phyloP scores from a whole-genome alignment of 2,797 vertebrate genomes.

The Xyrichtys novacula region DNA sequence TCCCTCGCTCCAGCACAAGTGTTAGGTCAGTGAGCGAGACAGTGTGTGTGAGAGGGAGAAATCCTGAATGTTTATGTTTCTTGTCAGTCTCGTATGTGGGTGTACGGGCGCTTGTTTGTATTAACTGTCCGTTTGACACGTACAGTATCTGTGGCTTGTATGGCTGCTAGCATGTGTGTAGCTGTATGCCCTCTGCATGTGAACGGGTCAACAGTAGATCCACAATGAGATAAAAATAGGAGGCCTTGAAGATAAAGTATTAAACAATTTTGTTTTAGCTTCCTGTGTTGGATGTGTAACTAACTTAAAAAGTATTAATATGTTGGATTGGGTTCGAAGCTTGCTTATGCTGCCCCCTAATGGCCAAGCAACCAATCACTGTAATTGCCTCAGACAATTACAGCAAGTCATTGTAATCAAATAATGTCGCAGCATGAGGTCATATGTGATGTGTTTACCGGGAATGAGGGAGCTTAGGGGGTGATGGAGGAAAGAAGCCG shows the following conservation, averaged over 20 bases:
- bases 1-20: conserved; percentile 18
- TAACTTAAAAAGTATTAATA: too few species aligned
- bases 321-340: neutral
- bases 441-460: conserved; percentile 29
- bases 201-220: neutral
- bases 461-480: conserved; percentile 1
- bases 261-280: neutral
- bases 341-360: neutral
- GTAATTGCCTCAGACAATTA: too few species aligned
- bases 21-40: conserved; percentile 45
- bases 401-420: neutral
- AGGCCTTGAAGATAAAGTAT: too few species aligned
- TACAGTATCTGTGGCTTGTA: neutral
- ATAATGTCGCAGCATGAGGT: conserved; percentile 30
- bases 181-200: neutral
- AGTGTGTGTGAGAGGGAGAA: conserved; percentile 25
- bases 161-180: neutral
- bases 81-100: neutral
- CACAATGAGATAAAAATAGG: neutral
- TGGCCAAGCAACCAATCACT: too few species aligned
- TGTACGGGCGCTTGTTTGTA: neutral
- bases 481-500: conserved; percentile 3
- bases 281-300: neutral
- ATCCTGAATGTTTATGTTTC: conserved; percentile 19
- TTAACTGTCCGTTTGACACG: neutral